These are phyloP conservation scores for Agapornis canus DNA, from an alignment of 2,797 vertebrate species.

Conservation along the genomic window DNA sequence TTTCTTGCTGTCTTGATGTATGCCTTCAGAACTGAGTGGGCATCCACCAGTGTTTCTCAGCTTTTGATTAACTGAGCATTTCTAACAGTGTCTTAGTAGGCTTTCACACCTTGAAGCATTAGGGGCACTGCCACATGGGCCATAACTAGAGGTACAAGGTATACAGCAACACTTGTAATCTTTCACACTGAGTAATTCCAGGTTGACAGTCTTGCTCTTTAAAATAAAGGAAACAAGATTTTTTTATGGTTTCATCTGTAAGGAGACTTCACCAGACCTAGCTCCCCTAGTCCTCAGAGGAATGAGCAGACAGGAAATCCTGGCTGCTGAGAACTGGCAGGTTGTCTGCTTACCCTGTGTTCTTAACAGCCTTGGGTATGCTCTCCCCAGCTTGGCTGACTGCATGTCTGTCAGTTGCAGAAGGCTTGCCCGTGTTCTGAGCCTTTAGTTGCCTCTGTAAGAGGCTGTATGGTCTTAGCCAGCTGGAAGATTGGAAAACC, in stretches of 20 bases:
- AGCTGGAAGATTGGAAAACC: background rate
- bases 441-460: background rate
- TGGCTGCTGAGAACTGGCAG: background rate
- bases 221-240: background rate
- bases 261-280: background rate
- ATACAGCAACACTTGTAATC: background rate
- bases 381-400: background rate
- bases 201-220: background rate
- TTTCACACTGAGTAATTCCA: background rate
- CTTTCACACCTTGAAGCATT: background rate
- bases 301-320: background rate
- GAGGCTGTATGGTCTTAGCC: background rate
- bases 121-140: too few species aligned
- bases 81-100: background rate
- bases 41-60: background rate
- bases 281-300: fast-evolving
- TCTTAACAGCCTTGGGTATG: too few species aligned
- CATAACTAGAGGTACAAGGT: fast-evolving
- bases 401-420: fast-evolving
- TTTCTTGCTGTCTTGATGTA: background rate
- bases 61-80: background rate
- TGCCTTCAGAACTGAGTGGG: fast-evolving
- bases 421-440: background rate
- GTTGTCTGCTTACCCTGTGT: background rate
- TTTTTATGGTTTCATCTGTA: background rate